These are phyloP conservation scores for Malacosoma neustria DNA, from an alignment of 2,888 invertebrate genomes.

Conservation along the genomic window DNA sequence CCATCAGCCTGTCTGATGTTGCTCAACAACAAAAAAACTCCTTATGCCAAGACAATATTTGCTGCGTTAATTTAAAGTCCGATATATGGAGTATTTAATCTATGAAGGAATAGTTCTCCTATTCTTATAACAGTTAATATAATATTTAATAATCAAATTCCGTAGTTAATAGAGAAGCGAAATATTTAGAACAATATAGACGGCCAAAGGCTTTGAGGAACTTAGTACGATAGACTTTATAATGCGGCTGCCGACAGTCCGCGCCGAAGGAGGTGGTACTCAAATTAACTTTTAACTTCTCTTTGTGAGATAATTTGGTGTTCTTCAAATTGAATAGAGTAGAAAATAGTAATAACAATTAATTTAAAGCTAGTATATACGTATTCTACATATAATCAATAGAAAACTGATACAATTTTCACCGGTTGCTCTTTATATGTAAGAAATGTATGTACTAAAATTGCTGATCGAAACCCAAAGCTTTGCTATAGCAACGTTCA, in stretches of 20 bases:
- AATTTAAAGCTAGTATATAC: too few species aligned
- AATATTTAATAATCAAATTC: slow-evolving; percentile 2
- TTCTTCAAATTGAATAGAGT: background rate
- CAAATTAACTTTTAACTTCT: background rate
- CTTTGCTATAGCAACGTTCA: too few species aligned
- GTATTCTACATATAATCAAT: too few species aligned
- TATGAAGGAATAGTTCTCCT: background rate
- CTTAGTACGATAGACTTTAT: slow-evolving; percentile 2
- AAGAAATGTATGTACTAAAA: background rate
- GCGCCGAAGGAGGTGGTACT: background rate
- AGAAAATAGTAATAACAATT: background rate
- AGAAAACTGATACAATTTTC: too few species aligned
- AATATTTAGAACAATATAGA: background rate
- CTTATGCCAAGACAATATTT: too few species aligned
- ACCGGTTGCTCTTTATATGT: too few species aligned
- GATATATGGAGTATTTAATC: too few species aligned
- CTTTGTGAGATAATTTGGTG: background rate
- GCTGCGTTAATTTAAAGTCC: too few species aligned
- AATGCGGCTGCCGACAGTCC: background rate
- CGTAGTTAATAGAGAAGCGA: background rate
- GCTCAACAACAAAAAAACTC: too few species aligned
- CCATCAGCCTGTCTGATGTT: too few species aligned
- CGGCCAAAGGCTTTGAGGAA: slow-evolving; percentile 2
- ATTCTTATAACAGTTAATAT: slow-evolving; percentile 5
- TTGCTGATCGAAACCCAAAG: too few species aligned